Percentiles rank a stretch among this genome's conserved stretches.
phyloP scores from a whole-genome alignment of 2,888 invertebrate species.

The Orthosia gothica region DNA sequence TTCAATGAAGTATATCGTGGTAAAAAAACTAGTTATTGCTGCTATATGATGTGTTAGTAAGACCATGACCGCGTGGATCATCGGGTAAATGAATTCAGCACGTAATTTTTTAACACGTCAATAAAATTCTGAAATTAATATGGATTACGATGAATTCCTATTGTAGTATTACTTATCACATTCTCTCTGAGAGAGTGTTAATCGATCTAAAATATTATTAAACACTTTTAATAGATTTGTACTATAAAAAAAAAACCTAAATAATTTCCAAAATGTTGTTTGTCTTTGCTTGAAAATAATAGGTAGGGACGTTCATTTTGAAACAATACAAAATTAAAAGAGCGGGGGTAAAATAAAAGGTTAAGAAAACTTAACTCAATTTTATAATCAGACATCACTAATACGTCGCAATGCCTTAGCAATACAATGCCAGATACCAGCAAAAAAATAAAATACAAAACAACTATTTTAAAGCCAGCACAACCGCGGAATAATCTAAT shows the following conservation, averaged over 20 bases:
- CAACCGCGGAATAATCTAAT: not conserved
- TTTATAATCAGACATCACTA: not conserved
- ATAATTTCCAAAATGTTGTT: not conserved
- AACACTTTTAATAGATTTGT: not conserved
- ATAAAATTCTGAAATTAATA: too few species aligned
- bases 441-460: not conserved
- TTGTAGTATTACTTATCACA: too few species aligned
- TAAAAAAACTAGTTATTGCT: not conserved
- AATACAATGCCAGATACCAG: too few species aligned
- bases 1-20: slow-evolving; percentile 6
- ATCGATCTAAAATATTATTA: not conserved
- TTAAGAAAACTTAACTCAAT: too few species aligned
- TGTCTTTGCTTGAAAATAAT: not conserved
- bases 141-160: too few species aligned
- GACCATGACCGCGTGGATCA: not conserved
- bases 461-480: not conserved
- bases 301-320: not conserved
- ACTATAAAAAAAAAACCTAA: not conserved
- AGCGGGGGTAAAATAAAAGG: not conserved
- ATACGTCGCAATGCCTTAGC: too few species aligned
- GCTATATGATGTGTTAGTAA: not conserved
- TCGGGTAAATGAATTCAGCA: not conserved
- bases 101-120: too few species aligned
- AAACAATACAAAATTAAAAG: not conserved
- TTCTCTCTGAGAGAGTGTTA: too few species aligned